Percentiles rank a stretch among this genome's conserved stretches.
These are phyloP conservation scores for Ciona savignyi DNA, from an alignment of 23 tunicate genomes.

Conservation along the genomic window DNA sequence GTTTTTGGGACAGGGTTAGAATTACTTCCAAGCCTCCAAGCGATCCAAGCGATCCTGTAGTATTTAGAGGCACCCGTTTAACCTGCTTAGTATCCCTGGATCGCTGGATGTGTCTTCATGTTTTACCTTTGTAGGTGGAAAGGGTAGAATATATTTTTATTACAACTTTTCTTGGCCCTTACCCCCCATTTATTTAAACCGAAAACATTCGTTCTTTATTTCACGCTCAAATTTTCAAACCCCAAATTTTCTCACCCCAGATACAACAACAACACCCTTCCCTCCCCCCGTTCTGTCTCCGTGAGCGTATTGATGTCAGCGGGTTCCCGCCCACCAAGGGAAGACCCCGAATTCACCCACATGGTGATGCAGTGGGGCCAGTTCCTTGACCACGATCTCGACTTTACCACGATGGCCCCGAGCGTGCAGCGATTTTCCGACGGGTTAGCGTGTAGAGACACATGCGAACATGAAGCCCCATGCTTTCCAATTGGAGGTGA, in stretches of 20 bases:
- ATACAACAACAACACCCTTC: constrained; percentile 80
- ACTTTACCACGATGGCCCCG: constrained; percentile 91
- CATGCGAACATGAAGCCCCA: constrained; percentile 73
- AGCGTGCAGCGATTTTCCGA: constrained; percentile 83
- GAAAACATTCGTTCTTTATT: no score
- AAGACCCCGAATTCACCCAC: constrained; percentile 80
- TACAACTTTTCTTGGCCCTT: no score
- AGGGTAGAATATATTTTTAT: no score
- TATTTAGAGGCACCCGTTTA: no score
- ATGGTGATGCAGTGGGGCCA: constrained; percentile 99
- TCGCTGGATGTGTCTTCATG: neutral
- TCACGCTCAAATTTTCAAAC: no score
- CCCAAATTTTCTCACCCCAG: no score
- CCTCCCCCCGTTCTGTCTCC: constrained; percentile 83
- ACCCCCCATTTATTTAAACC: no score
- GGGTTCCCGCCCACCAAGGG: constrained; percentile 61
- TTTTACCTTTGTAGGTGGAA: no score
- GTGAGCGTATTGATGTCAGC: constrained; percentile 69
- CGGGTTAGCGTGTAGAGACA: constrained; percentile 77
- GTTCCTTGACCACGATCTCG: constrained; percentile 82
- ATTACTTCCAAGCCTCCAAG: no score
- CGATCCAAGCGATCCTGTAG: no score
- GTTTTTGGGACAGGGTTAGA: no score
- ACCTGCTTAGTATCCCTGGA: no score
- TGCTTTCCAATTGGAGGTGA: constrained; percentile 76